Evolutionary conservation across 2,888 invertebrate genomes (phyloP), one percentile per base, ranked within the genome.

Genomic region (Cerceris rybyensis): DNA sequence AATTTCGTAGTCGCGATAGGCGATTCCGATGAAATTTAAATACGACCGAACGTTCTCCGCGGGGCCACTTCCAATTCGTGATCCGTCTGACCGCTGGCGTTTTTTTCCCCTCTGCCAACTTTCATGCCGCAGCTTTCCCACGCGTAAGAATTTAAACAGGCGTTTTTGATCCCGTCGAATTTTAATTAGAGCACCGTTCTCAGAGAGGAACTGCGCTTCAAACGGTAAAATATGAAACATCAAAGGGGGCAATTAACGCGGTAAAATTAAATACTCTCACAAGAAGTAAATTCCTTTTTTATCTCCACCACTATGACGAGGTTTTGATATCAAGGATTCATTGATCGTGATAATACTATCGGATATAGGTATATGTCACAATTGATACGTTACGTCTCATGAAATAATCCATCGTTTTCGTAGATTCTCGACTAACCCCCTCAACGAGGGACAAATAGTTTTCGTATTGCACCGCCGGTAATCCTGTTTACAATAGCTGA

Each of bases 401-500:
- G 46, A 46, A 46, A 28, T 28, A 28, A 28, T 28, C 28, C 28
- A 28, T 28, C 28, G 28, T 28, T 66, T 77, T 67, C 71, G 43
- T 14, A 54, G 61, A 17, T 42, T 50, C 8, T 17, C 17, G 57
- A 68, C 70, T 65, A 64, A 28, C 54, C 65, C 28, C 4, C 28
- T 28, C 66, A 70, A 78, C 69, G 59, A 50, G 64, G 61, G 71
- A 68, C 82, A 71, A 81, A 81, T 83, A 83, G 85, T 85, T 81
- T 85, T 76, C 72, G 59, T 77, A 74, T 81, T 66, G 83, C 79
- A 66, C 68, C 78, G 77, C 68, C 75, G 75, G 74, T 85, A 85
- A 85, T 85, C 82, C 85, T 85, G 85, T 85, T 85, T 85, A 85
- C 85, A 85, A 85, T 85, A 82, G 85, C 80, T 85, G 85, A 85